phyloP scores from a whole-genome alignment of 2,888 invertebrate species.

The Chrysodeixis includens region DNA sequence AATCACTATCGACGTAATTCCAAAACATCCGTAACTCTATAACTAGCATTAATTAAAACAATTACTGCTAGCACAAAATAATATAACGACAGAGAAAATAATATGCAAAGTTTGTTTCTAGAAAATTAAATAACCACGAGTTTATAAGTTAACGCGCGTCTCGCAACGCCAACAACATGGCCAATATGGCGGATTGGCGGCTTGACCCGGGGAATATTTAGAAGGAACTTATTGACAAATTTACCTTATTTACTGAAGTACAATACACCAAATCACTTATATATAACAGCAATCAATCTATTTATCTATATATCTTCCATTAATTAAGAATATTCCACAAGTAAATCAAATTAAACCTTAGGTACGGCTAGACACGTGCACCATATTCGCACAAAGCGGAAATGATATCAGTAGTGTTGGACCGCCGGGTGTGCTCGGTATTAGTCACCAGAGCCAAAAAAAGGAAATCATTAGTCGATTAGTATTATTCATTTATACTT shows the following conservation, averaged over 20 bases:
- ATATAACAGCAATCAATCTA: not conserved
- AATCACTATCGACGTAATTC: conserved; percentile 16
- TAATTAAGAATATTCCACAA: not conserved
- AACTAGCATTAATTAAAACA: not conserved
- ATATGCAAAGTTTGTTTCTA: not conserved
- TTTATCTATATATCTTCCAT: conserved; percentile 3
- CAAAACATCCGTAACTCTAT: conserved; percentile 3
- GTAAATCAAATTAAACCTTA: conserved; percentile 9
- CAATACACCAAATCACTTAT: conserved; percentile 2
- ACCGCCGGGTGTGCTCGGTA: not conserved
- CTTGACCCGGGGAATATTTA: conserved; percentile 34
- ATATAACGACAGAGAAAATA: not conserved
- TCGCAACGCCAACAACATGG: conserved; percentile 18
- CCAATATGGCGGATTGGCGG: conserved; percentile 61
- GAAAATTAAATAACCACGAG: conserved; percentile 30
- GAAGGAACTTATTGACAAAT: conserved; percentile 1
- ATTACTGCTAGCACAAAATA: not conserved
- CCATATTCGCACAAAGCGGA: conserved; percentile 34
- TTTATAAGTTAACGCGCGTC: conserved; percentile 41
- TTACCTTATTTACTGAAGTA: conserved; percentile 32
- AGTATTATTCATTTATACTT: no score
- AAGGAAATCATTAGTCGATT: not conserved
- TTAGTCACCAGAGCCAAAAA: not conserved
- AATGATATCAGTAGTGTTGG: conserved; percentile 16
- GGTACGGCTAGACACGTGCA: conserved; percentile 54